Evolutionary conservation across 2,113 vertebrate species (phyloP).

Genomic region (Sisor rabdophorus): DNA sequence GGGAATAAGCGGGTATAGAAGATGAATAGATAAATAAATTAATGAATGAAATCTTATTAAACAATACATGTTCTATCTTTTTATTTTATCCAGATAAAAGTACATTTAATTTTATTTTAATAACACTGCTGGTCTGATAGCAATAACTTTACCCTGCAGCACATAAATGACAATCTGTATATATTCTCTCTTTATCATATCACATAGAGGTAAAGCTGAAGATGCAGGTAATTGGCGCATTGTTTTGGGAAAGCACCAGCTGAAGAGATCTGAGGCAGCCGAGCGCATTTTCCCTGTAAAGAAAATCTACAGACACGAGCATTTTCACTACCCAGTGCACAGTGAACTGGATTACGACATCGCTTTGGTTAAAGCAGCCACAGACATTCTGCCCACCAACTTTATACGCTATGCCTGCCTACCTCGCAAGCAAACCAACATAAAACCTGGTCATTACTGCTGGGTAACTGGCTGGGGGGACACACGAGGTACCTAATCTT

Average conservation of each 20-base stretch:
- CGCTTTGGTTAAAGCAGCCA: slow-evolving; percentile 68
- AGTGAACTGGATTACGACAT: slow-evolving; percentile 71
- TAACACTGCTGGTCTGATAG: neutral
- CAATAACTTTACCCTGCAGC: neutral
- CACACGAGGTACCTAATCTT: slow-evolving; percentile 57
- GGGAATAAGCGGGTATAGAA: too few species aligned
- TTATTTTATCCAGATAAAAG: neutral
- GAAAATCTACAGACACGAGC: slow-evolving; percentile 71
- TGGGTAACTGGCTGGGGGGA: slow-evolving; percentile 72
- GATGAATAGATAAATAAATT: too few species aligned
- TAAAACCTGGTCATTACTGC: slow-evolving; percentile 66
- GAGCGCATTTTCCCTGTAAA: slow-evolving; percentile 64
- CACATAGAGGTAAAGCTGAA: slow-evolving; percentile 68
- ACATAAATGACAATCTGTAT: neutral
- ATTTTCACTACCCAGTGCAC: slow-evolving; percentile 65
- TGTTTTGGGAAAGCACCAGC: slow-evolving; percentile 72
- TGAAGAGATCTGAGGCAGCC: slow-evolving; percentile 63
- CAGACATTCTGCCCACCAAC: slow-evolving; percentile 61
- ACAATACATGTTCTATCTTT: too few species aligned
- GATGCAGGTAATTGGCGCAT: slow-evolving; percentile 68
- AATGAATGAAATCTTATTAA: too few species aligned
- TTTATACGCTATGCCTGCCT: slow-evolving; percentile 71
- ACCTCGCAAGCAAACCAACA: slow-evolving; percentile 65
- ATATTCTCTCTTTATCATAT: neutral
- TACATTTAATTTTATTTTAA: neutral